A percentile compares a stretch with the other conserved stretches of the same genome.
Evolutionary conservation across 2,113 vertebrate species (phyloP).

Genomic region (Protobothrops flavoviridis): DNA sequence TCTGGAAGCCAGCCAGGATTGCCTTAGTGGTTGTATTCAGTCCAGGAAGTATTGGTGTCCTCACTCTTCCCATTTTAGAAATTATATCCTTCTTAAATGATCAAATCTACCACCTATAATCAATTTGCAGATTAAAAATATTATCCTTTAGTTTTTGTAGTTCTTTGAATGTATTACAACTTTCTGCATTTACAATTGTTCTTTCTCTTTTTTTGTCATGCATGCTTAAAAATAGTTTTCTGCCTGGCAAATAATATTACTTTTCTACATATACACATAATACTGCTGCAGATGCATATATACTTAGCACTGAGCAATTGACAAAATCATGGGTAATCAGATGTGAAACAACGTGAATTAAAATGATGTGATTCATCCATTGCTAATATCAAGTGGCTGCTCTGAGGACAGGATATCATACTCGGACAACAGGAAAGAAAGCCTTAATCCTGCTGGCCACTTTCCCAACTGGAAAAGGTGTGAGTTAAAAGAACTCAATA

Average conservation of each 20-base stretch:
- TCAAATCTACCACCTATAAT: neutral
- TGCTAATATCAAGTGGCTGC: neutral
- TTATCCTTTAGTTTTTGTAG: neutral
- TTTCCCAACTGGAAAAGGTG: neutral
- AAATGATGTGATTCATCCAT: neutral
- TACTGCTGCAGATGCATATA: neutral
- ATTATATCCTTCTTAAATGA: neutral
- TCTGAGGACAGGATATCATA: neutral
- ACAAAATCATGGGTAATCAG: neutral
- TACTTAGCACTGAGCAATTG: neutral
- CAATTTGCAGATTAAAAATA: neutral
- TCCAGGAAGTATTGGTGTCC: neutral
- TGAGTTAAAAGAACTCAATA: neutral
- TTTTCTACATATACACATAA: neutral
- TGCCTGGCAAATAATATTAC: neutral
- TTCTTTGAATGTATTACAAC: neutral
- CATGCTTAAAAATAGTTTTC: neutral
- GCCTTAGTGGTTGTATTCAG: neutral
- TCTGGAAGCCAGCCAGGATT: neutral
- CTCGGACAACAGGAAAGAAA: neutral
- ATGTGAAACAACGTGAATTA: neutral
- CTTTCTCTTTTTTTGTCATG: neutral
- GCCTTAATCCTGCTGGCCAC: neutral
- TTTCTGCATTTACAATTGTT: neutral
- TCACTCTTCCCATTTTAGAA: neutral